Evolutionary conservation across 2,797 vertebrate species (phyloP).

Genomic region (Garrulus glandarius): DNA sequence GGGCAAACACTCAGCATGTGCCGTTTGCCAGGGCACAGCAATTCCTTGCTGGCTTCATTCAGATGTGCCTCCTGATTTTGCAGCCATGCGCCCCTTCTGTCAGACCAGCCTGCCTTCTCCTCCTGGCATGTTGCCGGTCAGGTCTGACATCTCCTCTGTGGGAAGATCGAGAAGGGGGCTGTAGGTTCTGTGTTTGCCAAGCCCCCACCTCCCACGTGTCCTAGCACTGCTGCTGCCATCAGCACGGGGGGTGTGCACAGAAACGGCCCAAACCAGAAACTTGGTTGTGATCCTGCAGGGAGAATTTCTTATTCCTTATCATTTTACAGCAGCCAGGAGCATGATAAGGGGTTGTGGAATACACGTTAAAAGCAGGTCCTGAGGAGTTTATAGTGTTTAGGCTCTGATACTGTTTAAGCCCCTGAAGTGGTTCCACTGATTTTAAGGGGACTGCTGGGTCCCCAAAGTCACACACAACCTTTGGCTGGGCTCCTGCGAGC

Average conservation of each 20-base stretch:
- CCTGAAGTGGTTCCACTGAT: neutral
- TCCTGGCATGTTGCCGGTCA: neutral
- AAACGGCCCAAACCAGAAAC: rapidly evolving
- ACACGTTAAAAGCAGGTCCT: neutral
- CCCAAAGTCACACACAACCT: neutral
- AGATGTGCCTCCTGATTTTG: neutral
- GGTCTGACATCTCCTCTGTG: neutral
- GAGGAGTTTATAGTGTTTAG: neutral
- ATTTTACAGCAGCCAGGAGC: neutral
- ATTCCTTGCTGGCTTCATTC: neutral
- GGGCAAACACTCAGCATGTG: rapidly evolving
- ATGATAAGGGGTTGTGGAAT: neutral
- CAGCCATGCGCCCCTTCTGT: neutral
- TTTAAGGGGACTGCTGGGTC: neutral
- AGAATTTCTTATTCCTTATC: neutral
- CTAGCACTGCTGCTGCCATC: rapidly evolving
- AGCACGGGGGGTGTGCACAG: rapidly evolving
- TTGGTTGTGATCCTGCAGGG: neutral
- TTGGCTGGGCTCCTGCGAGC: neutral
- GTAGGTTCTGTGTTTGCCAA: rapidly evolving
- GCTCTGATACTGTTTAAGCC: neutral
- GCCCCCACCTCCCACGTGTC: neutral
- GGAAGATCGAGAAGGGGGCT: neutral
- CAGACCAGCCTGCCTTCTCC: neutral
- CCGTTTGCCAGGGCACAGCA: rapidly evolving